Percentiles rank a stretch among this genome's conserved stretches.
phyloP scores from a whole-genome alignment of 2,888 invertebrate species.

The Ochropleura plecta region DNA sequence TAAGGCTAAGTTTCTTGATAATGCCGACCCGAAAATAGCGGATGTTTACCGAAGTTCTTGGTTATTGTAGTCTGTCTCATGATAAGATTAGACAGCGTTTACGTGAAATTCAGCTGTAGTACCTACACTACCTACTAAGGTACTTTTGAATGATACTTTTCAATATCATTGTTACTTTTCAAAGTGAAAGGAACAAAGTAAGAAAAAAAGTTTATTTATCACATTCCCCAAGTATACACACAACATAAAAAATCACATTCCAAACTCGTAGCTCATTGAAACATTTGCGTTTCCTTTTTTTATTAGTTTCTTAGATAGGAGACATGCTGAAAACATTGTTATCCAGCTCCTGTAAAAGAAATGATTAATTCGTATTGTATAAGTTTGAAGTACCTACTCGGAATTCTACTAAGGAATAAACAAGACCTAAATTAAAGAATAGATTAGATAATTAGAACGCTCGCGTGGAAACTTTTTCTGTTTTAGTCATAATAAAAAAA shows the following conservation, averaged over 20 bases:
- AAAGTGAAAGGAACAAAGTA: too few species aligned
- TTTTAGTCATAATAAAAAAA: neutral
- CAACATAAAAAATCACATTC: too few species aligned
- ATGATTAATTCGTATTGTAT: neutral
- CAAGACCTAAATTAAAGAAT: neutral
- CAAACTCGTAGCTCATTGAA: neutral
- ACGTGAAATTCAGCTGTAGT: neutral
- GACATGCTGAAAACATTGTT: neutral
- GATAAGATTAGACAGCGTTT: slow-evolving; percentile 11
- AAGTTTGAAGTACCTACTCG: neutral
- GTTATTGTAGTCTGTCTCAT: slow-evolving; percentile 42
- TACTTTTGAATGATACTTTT: neutral
- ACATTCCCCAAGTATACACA: too few species aligned
- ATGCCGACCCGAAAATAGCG: slow-evolving; percentile 51
- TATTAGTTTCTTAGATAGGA: neutral
- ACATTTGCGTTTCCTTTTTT: neutral
- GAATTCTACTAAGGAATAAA: neutral
- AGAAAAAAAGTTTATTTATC: too few species aligned
- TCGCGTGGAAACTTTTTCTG: neutral
- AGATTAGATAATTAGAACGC: slow-evolving; percentile 8
- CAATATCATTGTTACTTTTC: too few species aligned
- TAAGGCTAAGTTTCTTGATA: slow-evolving; percentile 56
- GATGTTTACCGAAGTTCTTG: slow-evolving; percentile 48
- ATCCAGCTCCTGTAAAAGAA: neutral
- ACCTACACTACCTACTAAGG: neutral